Percentiles rank a stretch among this genome's conserved stretches.
Evolutionary conservation across 2,888 invertebrate species (phyloP).

Genomic region (Lottia scabra): DNA sequence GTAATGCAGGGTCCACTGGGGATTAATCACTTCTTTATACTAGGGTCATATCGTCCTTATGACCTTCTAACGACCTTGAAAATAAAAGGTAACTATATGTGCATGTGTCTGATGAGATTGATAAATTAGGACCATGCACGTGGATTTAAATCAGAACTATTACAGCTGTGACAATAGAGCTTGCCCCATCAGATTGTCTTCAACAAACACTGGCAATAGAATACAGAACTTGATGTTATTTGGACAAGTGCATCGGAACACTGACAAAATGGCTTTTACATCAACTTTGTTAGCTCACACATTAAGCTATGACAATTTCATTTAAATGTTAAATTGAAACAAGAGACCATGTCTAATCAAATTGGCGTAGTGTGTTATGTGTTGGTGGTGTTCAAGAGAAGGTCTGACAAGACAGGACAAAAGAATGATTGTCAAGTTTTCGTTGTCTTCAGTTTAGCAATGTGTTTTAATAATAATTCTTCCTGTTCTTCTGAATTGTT

Average conservation of each 20-base stretch:
- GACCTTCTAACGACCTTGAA: slow-evolving; percentile 1
- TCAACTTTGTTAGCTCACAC: not conserved
- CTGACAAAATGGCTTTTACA: not conserved
- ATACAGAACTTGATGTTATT: not conserved
- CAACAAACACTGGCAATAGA: not conserved
- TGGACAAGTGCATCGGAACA: not conserved
- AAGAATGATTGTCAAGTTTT: too few relatives aligned
- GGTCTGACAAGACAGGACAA: too few relatives aligned
- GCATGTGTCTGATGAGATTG: not conserved
- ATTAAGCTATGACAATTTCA: slow-evolving; percentile 3
- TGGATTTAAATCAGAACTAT: not conserved
- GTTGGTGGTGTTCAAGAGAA: too few relatives aligned
- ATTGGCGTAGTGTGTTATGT: too few relatives aligned
- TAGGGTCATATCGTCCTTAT: not conserved
- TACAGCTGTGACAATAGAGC: not conserved
- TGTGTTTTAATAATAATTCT: too few relatives aligned
- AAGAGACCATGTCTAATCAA: too few relatives aligned
- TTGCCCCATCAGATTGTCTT: not conserved
- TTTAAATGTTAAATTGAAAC: not conserved
- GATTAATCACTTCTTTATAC: too few relatives aligned
- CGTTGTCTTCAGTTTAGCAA: too few relatives aligned
- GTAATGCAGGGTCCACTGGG: too few relatives aligned
- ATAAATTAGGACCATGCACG: not conserved
- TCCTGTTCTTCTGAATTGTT: too few relatives aligned
- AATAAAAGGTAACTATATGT: not conserved